These are phyloP conservation scores for Lepidonotus clava DNA, from an alignment of 2,888 invertebrate species.

Conservation along the genomic window DNA sequence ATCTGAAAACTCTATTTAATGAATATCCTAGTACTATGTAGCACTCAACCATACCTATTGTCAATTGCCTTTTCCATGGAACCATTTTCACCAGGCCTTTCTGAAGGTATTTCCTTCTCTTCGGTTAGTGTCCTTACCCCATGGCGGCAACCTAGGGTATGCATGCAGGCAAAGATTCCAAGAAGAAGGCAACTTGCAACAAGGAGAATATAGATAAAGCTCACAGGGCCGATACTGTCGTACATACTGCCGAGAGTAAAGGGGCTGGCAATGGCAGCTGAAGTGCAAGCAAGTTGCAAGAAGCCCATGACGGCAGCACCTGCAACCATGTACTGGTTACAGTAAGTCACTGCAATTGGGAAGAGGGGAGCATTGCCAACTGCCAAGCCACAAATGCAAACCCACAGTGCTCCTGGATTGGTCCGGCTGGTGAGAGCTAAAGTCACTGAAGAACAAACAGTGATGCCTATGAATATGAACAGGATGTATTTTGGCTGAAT, in stretches of 20 bases:
- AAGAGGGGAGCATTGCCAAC: background rate
- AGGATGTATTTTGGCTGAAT: background rate
- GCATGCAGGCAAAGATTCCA: constrained; percentile 12
- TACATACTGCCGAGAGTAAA: background rate
- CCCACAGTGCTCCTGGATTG: background rate
- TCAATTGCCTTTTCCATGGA: background rate
- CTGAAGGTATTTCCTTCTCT: background rate
- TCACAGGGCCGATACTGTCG: background rate
- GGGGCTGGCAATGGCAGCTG: background rate
- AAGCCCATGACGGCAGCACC: background rate
- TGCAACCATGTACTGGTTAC: background rate
- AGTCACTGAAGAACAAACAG: background rate
- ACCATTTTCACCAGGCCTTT: background rate
- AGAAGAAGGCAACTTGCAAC: background rate
- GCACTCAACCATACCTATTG: no score
- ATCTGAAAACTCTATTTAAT: no score
- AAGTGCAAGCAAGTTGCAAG: background rate
- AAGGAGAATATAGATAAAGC: background rate
- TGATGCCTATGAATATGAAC: background rate
- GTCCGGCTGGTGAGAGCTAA: background rate
- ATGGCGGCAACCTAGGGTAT: background rate
- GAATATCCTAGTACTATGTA: no score
- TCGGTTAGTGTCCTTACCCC: background rate
- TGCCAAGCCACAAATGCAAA: background rate
- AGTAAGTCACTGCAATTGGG: background rate